Percentiles rank a stretch among this genome's conserved stretches.
Conservation (phyloP, 30 jellyfish, hydroid and myxozoan species). For the Aurelia sp. region DNA sequence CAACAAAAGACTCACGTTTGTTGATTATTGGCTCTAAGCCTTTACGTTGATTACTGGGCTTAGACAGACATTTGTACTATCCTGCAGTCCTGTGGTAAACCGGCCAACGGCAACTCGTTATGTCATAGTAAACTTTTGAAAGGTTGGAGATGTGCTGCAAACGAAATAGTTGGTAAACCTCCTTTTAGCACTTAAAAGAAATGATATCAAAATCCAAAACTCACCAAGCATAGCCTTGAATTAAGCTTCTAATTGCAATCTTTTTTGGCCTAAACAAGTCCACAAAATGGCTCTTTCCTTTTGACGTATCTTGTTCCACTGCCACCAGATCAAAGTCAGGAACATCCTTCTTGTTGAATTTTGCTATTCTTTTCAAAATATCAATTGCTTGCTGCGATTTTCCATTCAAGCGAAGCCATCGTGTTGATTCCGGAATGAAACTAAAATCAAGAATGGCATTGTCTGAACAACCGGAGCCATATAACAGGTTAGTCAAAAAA, state of each 20-base stretch:
- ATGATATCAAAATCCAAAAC: not conserved
- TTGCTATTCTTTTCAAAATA: constrained; percentile 62
- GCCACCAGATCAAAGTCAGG: constrained; percentile 19
- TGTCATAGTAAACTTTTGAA: too few relatives aligned
- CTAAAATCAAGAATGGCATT: not conserved
- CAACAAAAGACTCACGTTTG: too few relatives aligned
- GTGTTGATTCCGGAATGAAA: constrained; percentile 84
- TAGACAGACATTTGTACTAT: too few relatives aligned
- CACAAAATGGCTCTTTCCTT: constrained; percentile 10
- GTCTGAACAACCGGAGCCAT: too few relatives aligned
- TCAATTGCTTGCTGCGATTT: constrained; percentile 62
- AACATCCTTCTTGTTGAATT: constrained; percentile 40
- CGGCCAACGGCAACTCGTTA: too few relatives aligned
- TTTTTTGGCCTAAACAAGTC: constrained; percentile 62
- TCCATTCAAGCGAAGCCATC: constrained; percentile 82
- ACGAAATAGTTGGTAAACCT: too few relatives aligned
- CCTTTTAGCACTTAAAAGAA: too few relatives aligned
- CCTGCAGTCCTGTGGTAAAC: too few relatives aligned
- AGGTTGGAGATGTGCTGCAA: too few relatives aligned
- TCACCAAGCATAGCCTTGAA: constrained; percentile 85
- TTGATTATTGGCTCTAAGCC: too few relatives aligned
- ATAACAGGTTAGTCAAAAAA: too few relatives aligned
- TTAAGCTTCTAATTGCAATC: constrained; percentile 62
- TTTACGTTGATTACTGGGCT: too few relatives aligned
- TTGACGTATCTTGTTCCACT: constrained; percentile 33